Percentiles rank a stretch among this genome's conserved stretches.
phyloP scores from a whole-genome alignment of 2,888 invertebrate genomes.

The Morpho helenor region DNA sequence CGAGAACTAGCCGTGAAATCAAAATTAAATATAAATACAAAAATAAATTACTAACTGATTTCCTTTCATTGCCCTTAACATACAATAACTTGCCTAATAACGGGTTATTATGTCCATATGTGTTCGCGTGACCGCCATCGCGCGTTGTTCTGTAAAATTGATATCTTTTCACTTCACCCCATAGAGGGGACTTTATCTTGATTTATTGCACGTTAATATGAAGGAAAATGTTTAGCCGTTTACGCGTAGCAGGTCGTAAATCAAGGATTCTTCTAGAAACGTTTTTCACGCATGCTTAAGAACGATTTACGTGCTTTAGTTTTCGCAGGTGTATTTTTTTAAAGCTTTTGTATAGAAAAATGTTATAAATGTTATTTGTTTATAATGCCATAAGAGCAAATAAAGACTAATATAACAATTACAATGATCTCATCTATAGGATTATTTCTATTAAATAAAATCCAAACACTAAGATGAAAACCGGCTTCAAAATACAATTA shows the following conservation, averaged over 20 bases:
- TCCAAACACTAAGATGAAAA: no score
- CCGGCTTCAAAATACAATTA: no score
- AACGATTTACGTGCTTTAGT: constrained; percentile 7
- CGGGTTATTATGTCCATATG: constrained; percentile 28
- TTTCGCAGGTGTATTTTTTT: not conserved
- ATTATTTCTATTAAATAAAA: no score
- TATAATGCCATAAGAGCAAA: not conserved
- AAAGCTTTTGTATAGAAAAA: no score
- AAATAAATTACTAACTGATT: constrained; percentile 4
- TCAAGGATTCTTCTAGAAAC: constrained; percentile 29
- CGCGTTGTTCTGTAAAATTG: constrained; percentile 49
- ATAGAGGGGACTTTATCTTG: constrained; percentile 47
- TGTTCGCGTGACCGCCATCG: constrained; percentile 50
- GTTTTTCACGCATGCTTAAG: constrained; percentile 14
- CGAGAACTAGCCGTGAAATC: not conserved
- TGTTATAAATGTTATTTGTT: not conserved
- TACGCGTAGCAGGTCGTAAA: constrained; percentile 22
- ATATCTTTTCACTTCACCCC: constrained; percentile 57
- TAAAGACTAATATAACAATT: not conserved
- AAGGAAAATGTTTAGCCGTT: constrained; percentile 34
- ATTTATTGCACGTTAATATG: constrained; percentile 48
- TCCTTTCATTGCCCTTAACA: constrained; percentile 17
- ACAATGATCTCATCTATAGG: no score
- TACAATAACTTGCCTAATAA: constrained; percentile 24
- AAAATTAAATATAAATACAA: not conserved